Base-by-base conservation (phyloP, 2,113 vertebrate species). In the Ciconia maguari region DNA sequence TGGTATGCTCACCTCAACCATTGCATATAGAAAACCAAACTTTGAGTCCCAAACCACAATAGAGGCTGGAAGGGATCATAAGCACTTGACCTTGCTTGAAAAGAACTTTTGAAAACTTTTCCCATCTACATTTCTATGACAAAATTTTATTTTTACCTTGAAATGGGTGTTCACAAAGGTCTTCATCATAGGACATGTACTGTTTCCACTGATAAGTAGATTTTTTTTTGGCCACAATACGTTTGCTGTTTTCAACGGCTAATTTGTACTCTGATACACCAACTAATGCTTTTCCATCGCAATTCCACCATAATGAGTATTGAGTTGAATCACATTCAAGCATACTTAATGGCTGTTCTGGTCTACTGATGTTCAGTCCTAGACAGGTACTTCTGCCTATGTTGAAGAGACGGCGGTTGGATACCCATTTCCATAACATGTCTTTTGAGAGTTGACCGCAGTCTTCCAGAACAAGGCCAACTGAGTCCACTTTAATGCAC, bases 401-500 rank as follows among this genome's bases (percentile, higher is more conserved):
- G 77, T 99, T 99, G 96, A 99, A 99, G 41, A 99, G 99, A 17
- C 95, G 98, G 72, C 95, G 98, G 32, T 98, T 98, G 58, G 99
- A 99, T 12, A 99, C 99, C 99, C 99, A 99, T 97, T 99, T 99
- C 99, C 99, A 99, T 14, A 99, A 94, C 99, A 99, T 99, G 84
- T 95, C 49, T 24, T 98, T 89, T 7, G 98, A 99, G 17, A 98
- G 97, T 20, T 72, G 97, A 57, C 97, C 20, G 6, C 99, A 99
- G 86, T 98, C 98, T 90, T 98, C 98, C 93, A 99, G 94, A 77
- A 98, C 97, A 89, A 99, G 96, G 62, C 97, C 96, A 13, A 90
- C 97, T 49, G 91, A 92, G 34, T 97, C 97, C 26, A 96, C 98
- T 32, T 97, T 96, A 89, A 99, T 96, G 86, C 99, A 99, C 77